These are phyloP conservation scores for Anoplolepis gracilipes DNA, from an alignment of 1,140 invertebrate genomes.

Conservation along the genomic window DNA sequence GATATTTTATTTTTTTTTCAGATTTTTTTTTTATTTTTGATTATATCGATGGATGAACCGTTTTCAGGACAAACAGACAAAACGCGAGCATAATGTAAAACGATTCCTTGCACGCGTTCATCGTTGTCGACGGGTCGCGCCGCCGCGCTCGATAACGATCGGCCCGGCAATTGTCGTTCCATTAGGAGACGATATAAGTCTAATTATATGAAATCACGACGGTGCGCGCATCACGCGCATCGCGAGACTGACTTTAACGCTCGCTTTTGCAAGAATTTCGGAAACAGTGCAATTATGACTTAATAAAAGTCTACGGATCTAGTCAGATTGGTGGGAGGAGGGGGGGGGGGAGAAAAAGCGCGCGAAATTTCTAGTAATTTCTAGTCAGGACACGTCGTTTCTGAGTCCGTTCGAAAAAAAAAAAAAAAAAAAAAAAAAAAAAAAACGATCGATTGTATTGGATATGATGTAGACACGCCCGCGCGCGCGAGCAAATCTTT, in stretches of 20 bases:
- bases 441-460: conserved; percentile 38
- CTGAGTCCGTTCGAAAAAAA: conserved; percentile 35
- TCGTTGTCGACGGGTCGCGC: conserved; percentile 8
- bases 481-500: conserved; percentile 47
- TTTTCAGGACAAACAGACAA: conserved; percentile 17
- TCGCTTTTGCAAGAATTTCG: conserved; percentile 62
- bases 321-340: conserved; percentile 48
- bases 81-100: conserved; percentile 23
- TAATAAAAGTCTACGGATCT: conserved; percentile 64
- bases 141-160: conserved; percentile 20
- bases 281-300: conserved; percentile 69
- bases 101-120: conserved; percentile 37
- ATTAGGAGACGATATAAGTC: conserved; percentile 52
- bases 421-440: too few species aligned
- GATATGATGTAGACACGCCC: conserved; percentile 19
- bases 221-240: conserved; percentile 57
- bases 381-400: conserved; percentile 63
- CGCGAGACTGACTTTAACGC: conserved; percentile 71
- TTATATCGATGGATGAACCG: conserved; percentile 1
- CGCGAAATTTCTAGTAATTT: conserved; percentile 49
- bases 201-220: conserved; percentile 60
- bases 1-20: neutral
- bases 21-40: neutral
- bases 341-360: neutral
- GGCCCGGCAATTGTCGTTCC: conserved; percentile 70